Percentiles rank a stretch among this genome's conserved stretches.
These are phyloP conservation scores for Coremacera marginata DNA, from an alignment of 2,888 invertebrate species.

Conservation along the genomic window DNA sequence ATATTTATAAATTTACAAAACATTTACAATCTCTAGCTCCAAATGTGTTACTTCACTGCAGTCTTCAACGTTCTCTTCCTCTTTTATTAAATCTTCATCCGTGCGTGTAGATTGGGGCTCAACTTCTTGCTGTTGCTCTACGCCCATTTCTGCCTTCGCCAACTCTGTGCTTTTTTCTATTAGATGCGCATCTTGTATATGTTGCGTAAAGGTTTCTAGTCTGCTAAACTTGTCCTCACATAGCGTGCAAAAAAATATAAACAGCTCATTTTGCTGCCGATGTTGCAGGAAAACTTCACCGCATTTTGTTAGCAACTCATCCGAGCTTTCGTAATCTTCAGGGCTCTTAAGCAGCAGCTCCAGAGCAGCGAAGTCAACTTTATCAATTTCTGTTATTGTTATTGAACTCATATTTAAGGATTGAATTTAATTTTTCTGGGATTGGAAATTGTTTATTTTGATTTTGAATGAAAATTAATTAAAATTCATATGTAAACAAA, in stretches of 20 bases:
- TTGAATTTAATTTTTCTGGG: background rate
- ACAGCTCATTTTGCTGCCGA: conserved; percentile 31
- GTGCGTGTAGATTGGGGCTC: background rate
- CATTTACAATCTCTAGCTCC: background rate
- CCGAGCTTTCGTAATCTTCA: background rate
- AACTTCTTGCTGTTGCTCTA: background rate
- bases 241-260: conserved; percentile 42
- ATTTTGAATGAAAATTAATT: background rate
- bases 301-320: conserved; percentile 41
- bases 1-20: background rate
- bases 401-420: background rate
- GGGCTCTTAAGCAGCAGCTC: too few species aligned
- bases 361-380: background rate
- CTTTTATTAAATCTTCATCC: background rate
- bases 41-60: background rate
- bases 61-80: background rate
- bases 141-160: conserved; percentile 25
- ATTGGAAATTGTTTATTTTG: background rate
- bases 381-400: background rate
- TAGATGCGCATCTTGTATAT: conserved; percentile 43
- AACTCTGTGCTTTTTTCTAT: conserved; percentile 35
- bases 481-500: too few species aligned
- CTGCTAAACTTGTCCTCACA: conserved; percentile 42
- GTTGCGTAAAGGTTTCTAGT: conserved; percentile 39
- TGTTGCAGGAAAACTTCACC: conserved; percentile 47